Percentiles rank a stretch among this genome's conserved stretches.
Evolutionary conservation across 2,888 invertebrate species (phyloP).

Genomic region (Drosophila robusta): DNA sequence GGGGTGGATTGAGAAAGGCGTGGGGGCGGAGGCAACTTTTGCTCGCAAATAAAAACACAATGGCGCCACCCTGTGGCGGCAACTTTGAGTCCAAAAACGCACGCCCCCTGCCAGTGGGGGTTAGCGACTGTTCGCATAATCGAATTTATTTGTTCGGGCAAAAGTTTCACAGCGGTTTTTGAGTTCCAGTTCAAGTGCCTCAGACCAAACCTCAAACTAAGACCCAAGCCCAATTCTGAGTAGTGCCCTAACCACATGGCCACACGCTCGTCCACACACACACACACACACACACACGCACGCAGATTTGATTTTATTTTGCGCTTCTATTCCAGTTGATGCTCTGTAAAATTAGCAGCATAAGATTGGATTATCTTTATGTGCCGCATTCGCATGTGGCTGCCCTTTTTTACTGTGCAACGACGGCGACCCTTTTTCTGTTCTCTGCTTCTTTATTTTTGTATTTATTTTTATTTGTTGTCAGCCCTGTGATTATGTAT

Average conservation of each 20-base stretch:
- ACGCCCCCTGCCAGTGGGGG: conserved; percentile 13
- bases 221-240: conserved; percentile 7
- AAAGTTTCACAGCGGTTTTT: conserved; percentile 73
- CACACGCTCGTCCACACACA: conserved; percentile 45
- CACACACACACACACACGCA: conserved; percentile 15
- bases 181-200: conserved; percentile 3
- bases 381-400: conserved; percentile 49
- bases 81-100: conserved; percentile 10
- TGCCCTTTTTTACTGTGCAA: conserved; percentile 33
- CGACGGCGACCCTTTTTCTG: conserved; percentile 40
- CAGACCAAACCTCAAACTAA: conserved; percentile 20
- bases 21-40: conserved; percentile 1
- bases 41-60: conserved; percentile 33
- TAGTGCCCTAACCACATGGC: conserved; percentile 67
- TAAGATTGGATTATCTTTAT: conserved; percentile 80
- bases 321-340: conserved; percentile 55
- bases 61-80: conserved; percentile 50
- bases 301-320: conserved; percentile 66
- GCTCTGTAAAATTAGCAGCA: conserved; percentile 80
- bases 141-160: conserved; percentile 72
- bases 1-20: too few relatives aligned
- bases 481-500: conserved; percentile 75
- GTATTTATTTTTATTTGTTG: conserved; percentile 37
- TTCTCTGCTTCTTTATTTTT: not conserved
- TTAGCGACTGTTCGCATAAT: conserved; percentile 58